Conservation (phyloP, 2,113 vertebrate species). For the Carassius carassius region DNA sequence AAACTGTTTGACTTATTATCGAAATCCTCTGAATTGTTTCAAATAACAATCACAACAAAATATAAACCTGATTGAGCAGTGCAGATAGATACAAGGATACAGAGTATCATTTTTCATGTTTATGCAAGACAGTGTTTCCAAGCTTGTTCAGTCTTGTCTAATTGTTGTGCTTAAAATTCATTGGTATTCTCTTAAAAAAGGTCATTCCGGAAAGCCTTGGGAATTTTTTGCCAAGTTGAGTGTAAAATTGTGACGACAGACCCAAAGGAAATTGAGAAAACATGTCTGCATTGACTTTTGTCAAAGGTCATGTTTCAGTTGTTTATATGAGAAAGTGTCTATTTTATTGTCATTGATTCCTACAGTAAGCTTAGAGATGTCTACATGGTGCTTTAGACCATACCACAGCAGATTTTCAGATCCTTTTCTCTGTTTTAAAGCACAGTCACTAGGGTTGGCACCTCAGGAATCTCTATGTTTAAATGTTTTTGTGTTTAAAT, state of each 20-base stretch:
- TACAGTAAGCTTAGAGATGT: neutral
- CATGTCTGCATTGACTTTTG: neutral
- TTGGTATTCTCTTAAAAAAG: neutral
- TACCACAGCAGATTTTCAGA: neutral
- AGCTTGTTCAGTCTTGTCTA: slow-evolving; percentile 29
- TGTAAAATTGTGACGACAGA: slow-evolving; percentile 15
- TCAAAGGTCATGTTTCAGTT: slow-evolving; percentile 18
- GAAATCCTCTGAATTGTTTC: neutral
- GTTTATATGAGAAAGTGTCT: neutral
- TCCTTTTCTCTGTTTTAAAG: neutral
- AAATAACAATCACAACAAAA: neutral
- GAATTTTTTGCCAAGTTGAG: neutral
- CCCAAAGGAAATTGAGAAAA: slow-evolving; percentile 18
- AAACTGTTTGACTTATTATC: neutral
- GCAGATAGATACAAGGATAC: neutral
- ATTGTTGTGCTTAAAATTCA: slow-evolving; percentile 19
- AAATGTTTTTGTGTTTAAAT: slow-evolving; percentile 18
- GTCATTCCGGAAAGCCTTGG: neutral
- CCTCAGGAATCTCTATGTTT: neutral
- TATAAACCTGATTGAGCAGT: neutral
- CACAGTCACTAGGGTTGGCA: neutral
- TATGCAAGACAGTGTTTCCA: neutral
- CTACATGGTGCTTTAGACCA: neutral
- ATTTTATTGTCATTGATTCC: slow-evolving; percentile 37
- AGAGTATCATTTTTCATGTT: neutral